Percentiles rank a stretch among this genome's conserved stretches.
phyloP scores from a whole-genome alignment of 2,797 vertebrate genomes.

The Myotis vivesi region DNA sequence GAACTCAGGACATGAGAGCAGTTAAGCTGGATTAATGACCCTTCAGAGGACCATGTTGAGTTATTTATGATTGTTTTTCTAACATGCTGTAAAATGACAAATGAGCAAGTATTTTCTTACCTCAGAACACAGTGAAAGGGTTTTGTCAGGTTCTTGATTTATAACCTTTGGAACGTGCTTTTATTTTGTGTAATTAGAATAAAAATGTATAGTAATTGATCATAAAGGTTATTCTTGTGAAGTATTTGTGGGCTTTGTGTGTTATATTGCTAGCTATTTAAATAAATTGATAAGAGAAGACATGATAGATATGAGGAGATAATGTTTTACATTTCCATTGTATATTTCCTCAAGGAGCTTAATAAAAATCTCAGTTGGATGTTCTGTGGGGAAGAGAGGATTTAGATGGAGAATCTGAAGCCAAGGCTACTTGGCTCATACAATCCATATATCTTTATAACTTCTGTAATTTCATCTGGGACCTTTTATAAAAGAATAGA shows the following conservation, averaged over 20 bases:
- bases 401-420: background rate
- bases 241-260: background rate
- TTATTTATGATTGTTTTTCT: slow-evolving; percentile 49
- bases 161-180: background rate
- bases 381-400: background rate
- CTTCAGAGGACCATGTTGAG: background rate
- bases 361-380: background rate
- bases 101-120: slow-evolving; percentile 19
- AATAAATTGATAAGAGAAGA: slow-evolving; percentile 4
- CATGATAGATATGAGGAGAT: background rate
- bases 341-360: slow-evolving; percentile 2
- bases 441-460: background rate
- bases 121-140: background rate
- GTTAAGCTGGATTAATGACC: background rate
- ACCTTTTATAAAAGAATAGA: background rate
- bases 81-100: slow-evolving; percentile 52
- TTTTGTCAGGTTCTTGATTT: slow-evolving; percentile 35
- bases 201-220: background rate
- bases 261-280: background rate
- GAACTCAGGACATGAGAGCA: background rate
- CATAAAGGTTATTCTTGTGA: background rate
- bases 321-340: background rate
- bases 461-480: background rate
- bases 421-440: background rate
- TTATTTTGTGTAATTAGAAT: slow-evolving; percentile 50